A percentile compares a stretch with the other conserved stretches of the same genome.
These are phyloP conservation scores for Nipponacmea schrenckii DNA, from an alignment of 2,888 invertebrate species.

Conservation along the genomic window DNA sequence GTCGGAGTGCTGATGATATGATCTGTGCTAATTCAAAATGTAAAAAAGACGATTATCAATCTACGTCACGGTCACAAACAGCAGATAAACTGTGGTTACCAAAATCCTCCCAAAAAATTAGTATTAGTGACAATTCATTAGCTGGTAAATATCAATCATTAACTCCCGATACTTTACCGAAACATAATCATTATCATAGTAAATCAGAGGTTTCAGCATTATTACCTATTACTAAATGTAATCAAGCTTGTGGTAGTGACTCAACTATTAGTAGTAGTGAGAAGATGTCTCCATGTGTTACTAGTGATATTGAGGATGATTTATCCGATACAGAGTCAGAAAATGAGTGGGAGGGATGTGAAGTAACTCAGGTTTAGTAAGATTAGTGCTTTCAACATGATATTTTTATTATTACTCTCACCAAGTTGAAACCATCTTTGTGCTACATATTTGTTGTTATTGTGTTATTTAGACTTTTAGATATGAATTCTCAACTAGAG, in stretches of 20 bases:
- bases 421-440: too few relatives aligned
- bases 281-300: conserved; percentile 32
- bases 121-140: conserved; percentile 21
- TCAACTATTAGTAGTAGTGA: conserved; percentile 38
- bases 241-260: conserved; percentile 25
- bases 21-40: conserved; percentile 18
- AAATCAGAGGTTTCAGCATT: background rate
- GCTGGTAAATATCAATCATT: conserved; percentile 18
- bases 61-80: conserved; percentile 26
- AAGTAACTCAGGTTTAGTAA: conserved; percentile 48
- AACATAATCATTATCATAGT: background rate
- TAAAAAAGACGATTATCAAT: conserved; percentile 19
- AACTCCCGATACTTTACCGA: conserved; percentile 8
- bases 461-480: too few relatives aligned
- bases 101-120: conserved; percentile 15
- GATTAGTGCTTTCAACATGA: too few relatives aligned
- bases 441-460: too few relatives aligned
- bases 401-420: too few relatives aligned
- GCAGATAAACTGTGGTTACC: conserved; percentile 18
- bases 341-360: conserved; percentile 58
- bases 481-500: too few relatives aligned
- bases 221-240: background rate
- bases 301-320: conserved; percentile 39
- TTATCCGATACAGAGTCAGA: conserved; percentile 58
- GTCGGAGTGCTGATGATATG: conserved; percentile 44